phyloP scores from a whole-genome alignment of 1,140 invertebrate genomes.

The Kradibia gibbosae region DNA sequence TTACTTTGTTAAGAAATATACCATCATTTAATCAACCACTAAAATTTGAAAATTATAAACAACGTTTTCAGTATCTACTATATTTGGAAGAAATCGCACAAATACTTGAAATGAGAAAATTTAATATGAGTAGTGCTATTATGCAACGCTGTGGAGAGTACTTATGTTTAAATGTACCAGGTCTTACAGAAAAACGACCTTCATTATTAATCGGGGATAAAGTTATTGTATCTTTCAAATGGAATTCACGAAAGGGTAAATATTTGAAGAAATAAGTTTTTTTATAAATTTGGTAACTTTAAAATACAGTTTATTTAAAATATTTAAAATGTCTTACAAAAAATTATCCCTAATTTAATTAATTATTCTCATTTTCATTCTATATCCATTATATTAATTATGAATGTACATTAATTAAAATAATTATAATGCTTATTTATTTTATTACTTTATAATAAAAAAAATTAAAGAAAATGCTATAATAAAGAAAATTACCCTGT shows the following conservation, averaged over 20 bases:
- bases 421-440: too few species aligned
- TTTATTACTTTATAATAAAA: too few species aligned
- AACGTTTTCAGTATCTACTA: slow-evolving; percentile 81
- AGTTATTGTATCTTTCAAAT: slow-evolving; percentile 74
- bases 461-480: too few species aligned
- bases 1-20: slow-evolving; percentile 65
- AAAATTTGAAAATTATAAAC: slow-evolving; percentile 74
- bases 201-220: slow-evolving; percentile 87
- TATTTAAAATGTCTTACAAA: background rate
- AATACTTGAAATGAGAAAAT: slow-evolving; percentile 78
- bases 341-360: slow-evolving; percentile 2
- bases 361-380: too few species aligned
- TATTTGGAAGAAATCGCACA: slow-evolving; percentile 85
- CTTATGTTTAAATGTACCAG: slow-evolving; percentile 83
- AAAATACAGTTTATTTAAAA: background rate
- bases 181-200: slow-evolving; percentile 87
- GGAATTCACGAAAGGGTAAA: slow-evolving; percentile 59
- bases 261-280: slow-evolving; percentile 24
- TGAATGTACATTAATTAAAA: too few species aligned
- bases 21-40: slow-evolving; percentile 73
- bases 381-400: too few species aligned
- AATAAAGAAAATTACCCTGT: too few species aligned
- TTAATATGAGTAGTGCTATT: slow-evolving; percentile 78
- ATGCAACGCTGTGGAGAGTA: slow-evolving; percentile 79
- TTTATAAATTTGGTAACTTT: background rate